Evolutionary conservation across 2,797 vertebrate genomes (phyloP), one percentile per base, ranked within the genome.

Genomic region (Anguilla megastoma): DNA sequence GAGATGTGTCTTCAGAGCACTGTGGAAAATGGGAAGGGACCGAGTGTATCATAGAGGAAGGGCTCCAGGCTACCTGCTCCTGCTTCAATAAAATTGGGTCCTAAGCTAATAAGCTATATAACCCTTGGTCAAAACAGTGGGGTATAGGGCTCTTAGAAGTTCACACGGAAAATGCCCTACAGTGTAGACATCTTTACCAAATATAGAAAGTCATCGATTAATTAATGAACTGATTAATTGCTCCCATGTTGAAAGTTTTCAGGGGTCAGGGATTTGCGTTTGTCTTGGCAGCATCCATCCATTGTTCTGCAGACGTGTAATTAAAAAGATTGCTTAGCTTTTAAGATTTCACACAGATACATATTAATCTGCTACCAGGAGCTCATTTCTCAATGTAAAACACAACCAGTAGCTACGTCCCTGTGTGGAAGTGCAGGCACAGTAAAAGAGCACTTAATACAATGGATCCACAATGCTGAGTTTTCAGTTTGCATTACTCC

Each of bases 271-370:
- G 18, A 48, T 82, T 82, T 14, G 50, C 45, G 36, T 41, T 79
- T 79, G 33, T 45, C 12, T 41, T 79, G 5, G 45, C 79, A 50
- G 27, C 45, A 9, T 50, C 41, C 79, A 7, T 50, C 79, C 8
- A 10, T 50, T 82, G 45, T 82, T 48, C 79, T 50, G 33, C 74
- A 41, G 45, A 82, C 18, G 9, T 82, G 79, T 50, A 82, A 82
- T 82, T 48, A 82, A 50, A 21, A 21, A 50, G 8, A 50, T 82
- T 82, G 79, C 79, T 82, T 82, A 82, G 45, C 79, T 82, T 50
- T 82, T 50, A 48, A 48, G 45, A 82, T 82, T 50, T 18, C 45
- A 82, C 45, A 82, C 41, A 82, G 45, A 82, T 45, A 50, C 79
- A 10, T 82, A 82, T 82, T 48, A 82, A 82, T 82, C 79, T 50